These are phyloP conservation scores for Philonicus albiceps DNA, from an alignment of 2,888 invertebrate genomes.

Conservation along the genomic window DNA sequence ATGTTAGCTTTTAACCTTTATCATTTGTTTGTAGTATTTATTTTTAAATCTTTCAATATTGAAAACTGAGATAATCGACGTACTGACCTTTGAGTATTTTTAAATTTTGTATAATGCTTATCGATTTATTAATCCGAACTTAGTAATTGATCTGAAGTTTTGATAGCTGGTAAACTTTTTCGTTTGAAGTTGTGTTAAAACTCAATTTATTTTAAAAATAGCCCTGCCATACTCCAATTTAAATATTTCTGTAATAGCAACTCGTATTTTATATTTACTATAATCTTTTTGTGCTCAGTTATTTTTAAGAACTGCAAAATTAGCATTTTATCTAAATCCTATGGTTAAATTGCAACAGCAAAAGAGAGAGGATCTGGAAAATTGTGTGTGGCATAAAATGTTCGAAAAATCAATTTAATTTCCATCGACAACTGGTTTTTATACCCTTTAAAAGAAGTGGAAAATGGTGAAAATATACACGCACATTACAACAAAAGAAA, in stretches of 20 bases:
- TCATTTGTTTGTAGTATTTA: neutral
- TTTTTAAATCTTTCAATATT: neutral
- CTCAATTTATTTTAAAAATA: neutral
- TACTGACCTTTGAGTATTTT: neutral
- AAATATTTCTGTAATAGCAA: neutral
- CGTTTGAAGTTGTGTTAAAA: neutral
- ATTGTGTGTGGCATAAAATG: neutral
- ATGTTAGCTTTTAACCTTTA: neutral
- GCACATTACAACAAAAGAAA: conserved; percentile 14
- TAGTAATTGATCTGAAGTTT: too few species aligned
- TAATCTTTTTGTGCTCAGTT: neutral
- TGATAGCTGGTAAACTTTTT: too few species aligned
- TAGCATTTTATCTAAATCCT: neutral
- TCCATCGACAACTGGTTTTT: neutral
- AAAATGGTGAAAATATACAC: conserved; percentile 3
- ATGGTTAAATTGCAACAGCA: neutral
- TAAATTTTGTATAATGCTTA: neutral
- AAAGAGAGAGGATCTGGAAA: neutral
- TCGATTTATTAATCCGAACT: neutral
- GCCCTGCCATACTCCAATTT: neutral
- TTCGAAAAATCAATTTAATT: neutral
- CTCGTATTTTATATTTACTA: neutral
- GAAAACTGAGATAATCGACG: neutral
- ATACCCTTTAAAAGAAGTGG: neutral
- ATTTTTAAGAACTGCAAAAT: neutral